Base-by-base conservation (phyloP, 2,113 vertebrate genomes). In the Nesoenas mayeri region DNA sequence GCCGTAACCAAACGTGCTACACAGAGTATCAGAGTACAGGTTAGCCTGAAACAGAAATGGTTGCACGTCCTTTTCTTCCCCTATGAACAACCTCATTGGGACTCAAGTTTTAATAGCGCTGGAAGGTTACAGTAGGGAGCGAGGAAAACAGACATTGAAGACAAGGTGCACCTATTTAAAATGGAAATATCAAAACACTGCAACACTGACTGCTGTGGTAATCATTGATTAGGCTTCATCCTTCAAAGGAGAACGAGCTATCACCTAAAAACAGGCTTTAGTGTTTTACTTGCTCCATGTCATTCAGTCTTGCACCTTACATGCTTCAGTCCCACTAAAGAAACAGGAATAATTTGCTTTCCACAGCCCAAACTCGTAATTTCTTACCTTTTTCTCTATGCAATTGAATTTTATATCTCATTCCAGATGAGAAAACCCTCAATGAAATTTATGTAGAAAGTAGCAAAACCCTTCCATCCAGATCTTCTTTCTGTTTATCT, bases 401-500 rank as follows among this genome's bases (percentile, higher is more conserved):
- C 26, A 61, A 53, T 31, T 91, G 48, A 74, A 51, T 67, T 96
- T 78, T 90, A 67, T 26, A 74, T 73, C 19, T 26, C 32, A 88
- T 64, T 83, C 17, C 38, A 85, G 74, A 61, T 29, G 44, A 91
- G 53, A 82, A 92, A 89, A 89, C 18, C 6, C 12, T 71, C 61
- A 87, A 65, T 36, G 64, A 79, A 75, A 85, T 89, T 58, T 70
- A 72, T 54, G 7, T 75, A 38, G 17, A 20, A 93, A 80, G 60
- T 19, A 78, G 50, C 14, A 67, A 87, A 82, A 7, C 7, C 13
- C 19, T 91, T 88, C 42, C 54, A 89, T 75, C 12, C 16, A 53
- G 60, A 50, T 42, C 57, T 88, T 75, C 34, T n/a, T 81, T 78
- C 82, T 88, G 29, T 77, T 96, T 93, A 42, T 62, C 69, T 93